These are phyloP conservation scores for Ammodytes marinus DNA, from an alignment of 2,113 vertebrate genomes.

Conservation along the genomic window DNA sequence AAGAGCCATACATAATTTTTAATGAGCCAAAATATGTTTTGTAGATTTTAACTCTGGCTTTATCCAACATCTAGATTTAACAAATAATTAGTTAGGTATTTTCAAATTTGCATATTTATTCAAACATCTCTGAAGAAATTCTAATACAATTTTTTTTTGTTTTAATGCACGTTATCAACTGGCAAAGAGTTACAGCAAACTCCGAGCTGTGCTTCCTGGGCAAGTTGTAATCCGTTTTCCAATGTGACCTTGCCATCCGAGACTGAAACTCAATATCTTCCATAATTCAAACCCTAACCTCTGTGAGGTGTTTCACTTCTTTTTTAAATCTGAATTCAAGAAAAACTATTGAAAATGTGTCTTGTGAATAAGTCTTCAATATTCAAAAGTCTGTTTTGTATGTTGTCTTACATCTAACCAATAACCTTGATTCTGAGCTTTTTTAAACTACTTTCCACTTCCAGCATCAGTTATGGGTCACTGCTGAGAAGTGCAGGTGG, in stretches of 20 bases:
- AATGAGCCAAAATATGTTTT: no score
- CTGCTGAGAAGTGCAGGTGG: constrained; percentile 23
- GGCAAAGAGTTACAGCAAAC: constrained; percentile 1
- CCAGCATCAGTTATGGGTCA: not conserved
- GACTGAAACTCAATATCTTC: constrained; percentile 27
- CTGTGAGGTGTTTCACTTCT: not conserved
- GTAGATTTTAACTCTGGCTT: no score
- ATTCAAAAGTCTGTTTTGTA: not conserved
- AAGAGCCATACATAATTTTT: no score
- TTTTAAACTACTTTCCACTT: constrained; percentile 17
- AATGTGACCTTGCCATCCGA: constrained; percentile 21
- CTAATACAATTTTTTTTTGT: no score
- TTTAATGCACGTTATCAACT: no score
- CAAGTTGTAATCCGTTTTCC: constrained; percentile 35
- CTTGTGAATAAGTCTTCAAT: not conserved
- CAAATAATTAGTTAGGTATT: no score
- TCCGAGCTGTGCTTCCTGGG: constrained; percentile 17
- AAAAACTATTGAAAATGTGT: not conserved
- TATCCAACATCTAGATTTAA: no score
- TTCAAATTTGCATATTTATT: no score
- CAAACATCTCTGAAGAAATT: no score
- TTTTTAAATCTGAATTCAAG: not conserved
- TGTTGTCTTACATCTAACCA: not conserved
- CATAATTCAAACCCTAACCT: constrained; percentile 3
- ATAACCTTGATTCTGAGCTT: not conserved